Conservation (phyloP, 2,888 invertebrate species). For the Dendrolimus houi region DNA sequence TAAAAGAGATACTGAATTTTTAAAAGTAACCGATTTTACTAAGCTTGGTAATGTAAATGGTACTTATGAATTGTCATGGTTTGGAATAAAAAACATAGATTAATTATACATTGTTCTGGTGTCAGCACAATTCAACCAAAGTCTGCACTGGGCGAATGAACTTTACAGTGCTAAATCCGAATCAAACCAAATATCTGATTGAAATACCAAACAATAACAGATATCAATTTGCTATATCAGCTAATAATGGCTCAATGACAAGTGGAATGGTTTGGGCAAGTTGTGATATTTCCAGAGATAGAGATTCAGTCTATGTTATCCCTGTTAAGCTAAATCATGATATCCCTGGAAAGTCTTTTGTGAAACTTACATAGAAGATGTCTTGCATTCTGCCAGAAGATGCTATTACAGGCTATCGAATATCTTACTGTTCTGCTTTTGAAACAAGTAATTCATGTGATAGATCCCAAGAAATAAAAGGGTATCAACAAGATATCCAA, state of each 20-base stretch:
- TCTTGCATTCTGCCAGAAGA: conserved; percentile 85
- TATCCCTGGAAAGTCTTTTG: conserved; percentile 50
- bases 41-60: conserved; percentile 84
- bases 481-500: conserved; percentile 48
- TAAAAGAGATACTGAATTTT: conserved; percentile 52
- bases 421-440: conserved; percentile 83
- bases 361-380: conserved; percentile 82
- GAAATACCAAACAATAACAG: conserved; percentile 76
- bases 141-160: conserved; percentile 74
- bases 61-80: conserved; percentile 86
- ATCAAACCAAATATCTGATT: conserved; percentile 71
- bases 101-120: conserved; percentile 92
- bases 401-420: conserved; percentile 83
- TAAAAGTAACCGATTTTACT: conserved; percentile 76
- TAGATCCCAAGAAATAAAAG: conserved; percentile 1
- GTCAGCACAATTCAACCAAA: conserved; percentile 62
- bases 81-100: conserved; percentile 69
- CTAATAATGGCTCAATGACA: conserved; percentile 80
- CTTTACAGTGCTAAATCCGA: conserved; percentile 50
- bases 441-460: conserved; percentile 75
- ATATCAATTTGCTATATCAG: conserved; percentile 89
- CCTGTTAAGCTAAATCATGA: conserved; percentile 50
- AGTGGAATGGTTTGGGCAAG: conserved; percentile 92
- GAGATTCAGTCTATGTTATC: conserved; percentile 73
- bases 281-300: conserved; percentile 76